These are phyloP conservation scores for Ganaspis brasiliensis DNA, from an alignment of 2,888 invertebrate genomes.

Conservation along the genomic window DNA sequence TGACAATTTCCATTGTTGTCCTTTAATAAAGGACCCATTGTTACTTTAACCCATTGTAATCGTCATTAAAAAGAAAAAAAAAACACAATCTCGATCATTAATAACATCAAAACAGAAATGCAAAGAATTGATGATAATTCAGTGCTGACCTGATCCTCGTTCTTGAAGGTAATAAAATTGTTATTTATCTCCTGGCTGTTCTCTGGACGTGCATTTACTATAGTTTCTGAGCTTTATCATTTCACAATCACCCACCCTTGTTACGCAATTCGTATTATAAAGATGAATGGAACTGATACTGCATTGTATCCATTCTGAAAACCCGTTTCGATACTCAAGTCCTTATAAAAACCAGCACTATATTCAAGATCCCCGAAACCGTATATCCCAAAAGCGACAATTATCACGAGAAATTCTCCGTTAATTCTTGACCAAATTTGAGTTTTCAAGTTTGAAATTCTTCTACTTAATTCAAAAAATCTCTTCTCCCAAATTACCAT, in stretches of 20 bases:
- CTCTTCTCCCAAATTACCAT: no score
- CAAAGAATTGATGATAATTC: not conserved
- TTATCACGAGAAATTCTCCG: not conserved
- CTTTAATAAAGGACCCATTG: no score
- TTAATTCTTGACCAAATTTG: not conserved
- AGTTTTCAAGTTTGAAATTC: no score
- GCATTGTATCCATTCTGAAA: slow-evolving; percentile 19
- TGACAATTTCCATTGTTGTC: no score
- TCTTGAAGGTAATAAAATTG: not conserved
- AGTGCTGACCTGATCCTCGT: not conserved
- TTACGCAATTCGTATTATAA: slow-evolving; percentile 4
- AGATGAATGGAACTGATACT: not conserved
- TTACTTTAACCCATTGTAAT: no score
- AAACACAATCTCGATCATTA: no score
- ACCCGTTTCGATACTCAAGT: not conserved
- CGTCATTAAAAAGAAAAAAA: no score
- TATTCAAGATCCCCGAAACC: not conserved
- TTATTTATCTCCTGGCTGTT: not conserved
- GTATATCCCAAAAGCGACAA: not conserved
- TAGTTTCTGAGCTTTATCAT: slow-evolving; percentile 18
- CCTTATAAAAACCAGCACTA: not conserved
- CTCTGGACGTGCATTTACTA: not conserved
- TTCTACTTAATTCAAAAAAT: no score
- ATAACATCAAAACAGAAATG: no score
- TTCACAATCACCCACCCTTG: slow-evolving; percentile 30